Evolutionary conservation across 2,113 vertebrate species (phyloP).

Genomic region (Eurystomus gularis): DNA sequence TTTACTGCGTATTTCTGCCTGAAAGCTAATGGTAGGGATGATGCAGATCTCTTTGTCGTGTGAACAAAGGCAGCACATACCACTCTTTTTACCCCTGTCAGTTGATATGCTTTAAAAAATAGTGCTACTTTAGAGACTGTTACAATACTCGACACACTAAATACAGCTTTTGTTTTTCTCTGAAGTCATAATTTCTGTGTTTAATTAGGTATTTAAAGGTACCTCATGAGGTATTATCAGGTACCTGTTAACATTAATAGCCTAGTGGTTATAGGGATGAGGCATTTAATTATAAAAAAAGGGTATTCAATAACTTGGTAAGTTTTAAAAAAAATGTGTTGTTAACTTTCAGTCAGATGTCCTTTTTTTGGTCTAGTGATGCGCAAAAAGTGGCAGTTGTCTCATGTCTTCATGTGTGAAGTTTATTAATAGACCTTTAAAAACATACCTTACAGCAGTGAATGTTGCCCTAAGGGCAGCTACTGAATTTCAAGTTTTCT

Average conservation of each 20-base stretch:
- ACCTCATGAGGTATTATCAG: not conserved
- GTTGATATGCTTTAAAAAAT: not conserved
- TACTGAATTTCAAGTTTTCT: not conserved
- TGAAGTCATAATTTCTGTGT: not conserved
- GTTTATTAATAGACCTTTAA: constrained; percentile 48
- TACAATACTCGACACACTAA: not conserved
- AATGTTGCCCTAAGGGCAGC: not conserved
- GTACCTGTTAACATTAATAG: not conserved
- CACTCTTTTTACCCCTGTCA: fast-evolving
- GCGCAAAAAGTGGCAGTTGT: not conserved
- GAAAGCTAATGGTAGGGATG: not conserved
- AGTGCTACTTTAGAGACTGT: not conserved
- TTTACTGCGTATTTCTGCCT: not conserved
- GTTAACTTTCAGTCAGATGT: not conserved
- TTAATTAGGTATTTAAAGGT: not conserved
- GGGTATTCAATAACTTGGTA: not conserved
- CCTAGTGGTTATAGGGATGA: not conserved
- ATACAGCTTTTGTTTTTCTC: not conserved
- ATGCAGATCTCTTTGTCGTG: not conserved
- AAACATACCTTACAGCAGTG: constrained; percentile 19
- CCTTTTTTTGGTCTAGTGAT: constrained; percentile 27
- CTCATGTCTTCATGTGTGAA: constrained; percentile 12
- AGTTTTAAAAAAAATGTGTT: not conserved
- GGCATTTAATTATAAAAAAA: constrained; percentile 2
- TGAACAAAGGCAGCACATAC: fast-evolving